Base-by-base conservation (phyloP, 2,888 invertebrate species). In the Drosophila antonietae region DNA sequence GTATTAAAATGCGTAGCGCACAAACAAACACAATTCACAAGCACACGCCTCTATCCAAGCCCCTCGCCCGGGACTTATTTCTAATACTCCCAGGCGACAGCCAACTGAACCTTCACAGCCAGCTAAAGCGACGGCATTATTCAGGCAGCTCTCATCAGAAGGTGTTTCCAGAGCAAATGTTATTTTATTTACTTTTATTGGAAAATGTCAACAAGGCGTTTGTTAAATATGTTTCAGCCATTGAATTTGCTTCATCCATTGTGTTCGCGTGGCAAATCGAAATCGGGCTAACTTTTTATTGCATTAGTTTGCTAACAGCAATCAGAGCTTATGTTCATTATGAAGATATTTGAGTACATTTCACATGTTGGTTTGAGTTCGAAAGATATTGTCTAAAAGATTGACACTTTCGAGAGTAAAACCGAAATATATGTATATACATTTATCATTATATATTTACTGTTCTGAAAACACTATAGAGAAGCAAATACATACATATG, bases 131-230 rank as follows among this genome's bases (percentile, higher is more conserved):
- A 69, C 66, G 72, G 81, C 77, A 81, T 90, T 90, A 86, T 88
- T 81, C 86, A 18, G 28, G 37, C 52, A 52, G 39, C 37, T 37
- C 39, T 60, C 43, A 65, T 14, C 12, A 55, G 75, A 76, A 70
- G 80, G 81, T 73, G 76, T 67, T 73, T 78, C 65, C 74, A 75
- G 71, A 59, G 70, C 83, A 80, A 89, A 81, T 72, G 76, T 70
- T 63, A 77, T 83, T 88, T 88, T 88, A 86, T 90, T 90, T 90
- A 79, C 81, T 90, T 90, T 89, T 85, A 89, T 89, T 87, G 82
- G 78, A 77, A 79, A 90, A 89, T 82, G 81, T 81, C 86, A 90
- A 89, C 81, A 82, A 88, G 83, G 75, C 89, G 76, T 83, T 83
- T 70, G 60, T 71, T 71, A 68, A n/a, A 52, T 33, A 61, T 71